Base-by-base conservation (phyloP, 2,113 vertebrate genomes). In the Phyllostomus discolor region DNA sequence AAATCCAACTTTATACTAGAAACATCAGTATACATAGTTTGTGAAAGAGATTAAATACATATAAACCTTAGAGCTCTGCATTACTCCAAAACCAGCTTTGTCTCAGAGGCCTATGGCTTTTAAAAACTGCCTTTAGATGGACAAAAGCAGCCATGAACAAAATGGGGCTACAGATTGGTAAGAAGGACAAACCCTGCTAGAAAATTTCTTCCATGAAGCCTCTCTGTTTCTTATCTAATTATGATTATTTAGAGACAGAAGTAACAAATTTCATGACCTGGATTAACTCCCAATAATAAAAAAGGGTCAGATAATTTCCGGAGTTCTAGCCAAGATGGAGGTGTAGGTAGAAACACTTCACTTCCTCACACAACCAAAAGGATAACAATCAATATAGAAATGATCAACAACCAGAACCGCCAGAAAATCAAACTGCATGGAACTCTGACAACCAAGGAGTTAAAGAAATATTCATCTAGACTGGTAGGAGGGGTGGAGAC, bases 1-100 rank as follows among this genome's bases (percentile, higher is more conserved):
- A 73, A 70, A 59, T 26, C 17, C 46, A 88, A 35, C 2, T 15
- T 81, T 33, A 14, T 67, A 89, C 72, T 66, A 92, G 41, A 17
- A 70, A 95, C 73, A 38, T 82, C 62, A 94, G 64, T 11, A 97
- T 22, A 64, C 76, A 81, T 10, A 8, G 12, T 72, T 86, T 91
- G 31, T 86, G 16, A 94, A 97, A 89, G 43, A 83, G n/a, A 91
- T 31, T 59, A 96, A 94, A 87, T 90, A 90, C 54, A 96, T 43
- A 86, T 24, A 94, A 94, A 96, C 35, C 19, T 57, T 57, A 87
- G 31, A 24, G 19, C 19, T 16, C 33, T 75, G 64, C 10, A 3
- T 46, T 72, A 87, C 17, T 19, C 43, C 14, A 15, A 76, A 78
- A 92, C 35, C 16, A 64, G 43, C 4, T 78, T 73, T 92, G 15